Base-by-base conservation (phyloP, 2,797 vertebrate species). In the Gallirallus australis region DNA sequence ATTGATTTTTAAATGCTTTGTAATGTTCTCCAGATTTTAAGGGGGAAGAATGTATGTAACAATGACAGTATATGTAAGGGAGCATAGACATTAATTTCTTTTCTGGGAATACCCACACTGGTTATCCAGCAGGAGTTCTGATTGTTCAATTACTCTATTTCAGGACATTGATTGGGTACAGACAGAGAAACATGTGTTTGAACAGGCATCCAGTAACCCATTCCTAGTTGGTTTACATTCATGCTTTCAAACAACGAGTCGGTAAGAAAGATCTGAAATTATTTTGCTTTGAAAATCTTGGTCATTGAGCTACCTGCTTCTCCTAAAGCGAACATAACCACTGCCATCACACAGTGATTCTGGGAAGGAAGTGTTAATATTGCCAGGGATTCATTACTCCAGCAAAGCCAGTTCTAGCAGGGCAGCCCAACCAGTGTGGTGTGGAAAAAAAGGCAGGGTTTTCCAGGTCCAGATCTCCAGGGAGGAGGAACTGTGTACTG, bases 161-260 rank as follows among this genome's bases (percentile, higher is more conserved):
- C 96, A 99, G 99, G 99, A 99, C 93, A 99, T 99, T 30, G 99
- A 99, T 97, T 99, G 99, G 99, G 99, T 99, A 72, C 99, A 99
- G 98, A 99, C 99, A 15, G 99, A 99, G 98, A 99, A 99, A 98
- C 99, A 99, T 14, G 99, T 99, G 94, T 99, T 99, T 72, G 99
- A 99, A 96, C 99, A 99, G 98, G 99, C 99, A 12, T 99, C 99
- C 96, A 99, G 98, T 97, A 99, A 99, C 97, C 99, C 99, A 4
- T 99, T 99, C 98, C 97, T 99, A 89, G 99, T 99, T 19, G 99
- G 99, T 96, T 98, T 99, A 75, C 99, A 99, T 96, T 99, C 99
- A 96, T 99, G 99, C 97, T 99, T 99, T 98, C 99, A 99, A 98
- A 99, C 99, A 17, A 98, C 99, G 47, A 99, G 99, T 97, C 99